Evolutionary conservation across 1,140 invertebrate genomes (phyloP).

Genomic region (Agrilus planipennis): DNA sequence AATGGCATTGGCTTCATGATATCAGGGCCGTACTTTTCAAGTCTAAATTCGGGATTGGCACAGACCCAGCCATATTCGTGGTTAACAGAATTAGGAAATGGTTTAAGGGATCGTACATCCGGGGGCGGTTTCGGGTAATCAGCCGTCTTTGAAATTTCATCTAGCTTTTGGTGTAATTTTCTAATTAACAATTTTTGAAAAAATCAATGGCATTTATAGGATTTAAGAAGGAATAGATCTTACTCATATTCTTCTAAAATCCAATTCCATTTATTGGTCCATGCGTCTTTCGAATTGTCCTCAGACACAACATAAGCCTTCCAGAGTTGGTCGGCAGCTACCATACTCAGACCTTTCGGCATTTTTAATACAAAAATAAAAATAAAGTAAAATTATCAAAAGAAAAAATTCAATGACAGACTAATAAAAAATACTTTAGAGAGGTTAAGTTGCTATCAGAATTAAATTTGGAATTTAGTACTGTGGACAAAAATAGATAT

Average conservation of each 20-base stretch:
- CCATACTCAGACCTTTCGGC: no score
- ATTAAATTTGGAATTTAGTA: no score
- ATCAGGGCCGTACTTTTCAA: constrained; percentile 6
- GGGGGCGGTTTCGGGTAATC: background rate
- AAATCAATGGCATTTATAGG: background rate
- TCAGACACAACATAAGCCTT: no score
- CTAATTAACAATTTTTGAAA: background rate
- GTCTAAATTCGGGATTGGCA: background rate
- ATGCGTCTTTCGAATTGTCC: no score
- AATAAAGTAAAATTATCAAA: no score
- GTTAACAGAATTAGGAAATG: background rate
- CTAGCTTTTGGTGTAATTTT: background rate
- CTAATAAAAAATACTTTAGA: no score
- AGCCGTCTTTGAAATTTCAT: background rate
- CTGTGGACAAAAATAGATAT: no score
- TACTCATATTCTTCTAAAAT: constrained; percentile 4
- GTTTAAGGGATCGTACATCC: background rate
- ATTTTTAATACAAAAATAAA: no score
- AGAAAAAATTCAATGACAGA: no score
- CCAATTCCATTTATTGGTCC: constrained; percentile 5
- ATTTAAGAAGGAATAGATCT: background rate
- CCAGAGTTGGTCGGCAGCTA: no score
- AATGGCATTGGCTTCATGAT: no score
- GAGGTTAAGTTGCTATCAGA: no score
- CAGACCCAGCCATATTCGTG: background rate